Evolutionary conservation across 2,113 vertebrate species (phyloP).

Genomic region (Plectropomus leopardus): DNA sequence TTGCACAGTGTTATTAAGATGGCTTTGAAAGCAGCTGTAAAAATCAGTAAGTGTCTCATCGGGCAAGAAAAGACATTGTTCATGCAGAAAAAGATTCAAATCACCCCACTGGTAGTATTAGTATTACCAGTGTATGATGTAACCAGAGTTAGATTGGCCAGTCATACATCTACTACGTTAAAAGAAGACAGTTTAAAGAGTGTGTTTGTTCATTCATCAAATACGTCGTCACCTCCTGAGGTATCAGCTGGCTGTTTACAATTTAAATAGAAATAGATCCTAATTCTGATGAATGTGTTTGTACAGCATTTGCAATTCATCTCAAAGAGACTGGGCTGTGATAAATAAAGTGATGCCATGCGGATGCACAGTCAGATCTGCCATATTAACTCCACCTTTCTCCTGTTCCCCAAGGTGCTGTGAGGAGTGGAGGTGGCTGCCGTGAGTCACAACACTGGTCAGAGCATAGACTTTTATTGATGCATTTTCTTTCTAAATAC

Average conservation of each 20-base stretch:
- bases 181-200: neutral
- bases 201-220: neutral
- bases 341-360: constrained; percentile 9
- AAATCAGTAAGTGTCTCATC: neutral
- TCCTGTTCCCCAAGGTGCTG: constrained; percentile 2
- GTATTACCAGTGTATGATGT: constrained; percentile 4
- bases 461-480: constrained; percentile 8
- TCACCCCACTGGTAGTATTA: neutral
- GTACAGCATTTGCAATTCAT: neutral
- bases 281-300: neutral
- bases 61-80: neutral
- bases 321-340: neutral
- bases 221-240: no score
- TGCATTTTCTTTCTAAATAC: constrained; percentile 27
- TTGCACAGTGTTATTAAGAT: constrained; percentile 25
- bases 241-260: constrained; percentile 17
- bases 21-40: constrained; percentile 7
- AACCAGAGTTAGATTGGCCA: neutral
- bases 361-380: neutral
- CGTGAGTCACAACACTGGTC: constrained; percentile 9
- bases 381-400: constrained; percentile 16
- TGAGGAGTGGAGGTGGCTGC: constrained; percentile 14
- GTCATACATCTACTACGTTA: neutral
- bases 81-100: constrained; percentile 21
- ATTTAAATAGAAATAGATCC: constrained; percentile 3